Base-by-base conservation (phyloP, 30 jellyfish, hydroid and myxozoan genomes). In the Pseudorhiza aurosa region DNA sequence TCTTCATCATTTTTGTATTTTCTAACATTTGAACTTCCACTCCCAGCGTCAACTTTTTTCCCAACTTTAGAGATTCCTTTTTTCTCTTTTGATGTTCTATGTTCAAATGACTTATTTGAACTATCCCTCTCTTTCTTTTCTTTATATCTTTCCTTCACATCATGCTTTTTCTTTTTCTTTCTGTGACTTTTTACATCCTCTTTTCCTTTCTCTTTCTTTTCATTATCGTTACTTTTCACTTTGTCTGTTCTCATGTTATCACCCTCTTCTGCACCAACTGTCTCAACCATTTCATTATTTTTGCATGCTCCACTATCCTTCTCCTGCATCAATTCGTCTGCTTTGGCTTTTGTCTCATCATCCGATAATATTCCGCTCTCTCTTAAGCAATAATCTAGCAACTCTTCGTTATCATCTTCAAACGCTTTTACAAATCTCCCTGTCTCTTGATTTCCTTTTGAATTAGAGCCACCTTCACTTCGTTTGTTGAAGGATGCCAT, bases 351-450 rank as follows among this genome's bases (percentile, higher is more conserved):
- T 6, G 17, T 21, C 10, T 72, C 72, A 55, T 72, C 86, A 72
- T 72, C 86, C 0, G 86, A n/a, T 5, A 72, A 65, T 24, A 72
- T 28, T 1, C 86, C 86, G 55, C 86, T 72, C 18, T 72, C 86
- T 51, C 36, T 72, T 31, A 72, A 32, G 30, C 86, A 72, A 37
- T 72, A 72, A 53, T 56, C 45, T 24, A 72, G 32, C 21, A 72
- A 49, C 33, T 72, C 86, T 53, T 56, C 72, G 32, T 72, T 57
- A 24, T 72, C 75, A 31, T 72, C 75, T 30, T 72, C 86, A 65
- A 65, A 80, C 33, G 91, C 91, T 18, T 83, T 83, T 10, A 80
- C 91, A 80, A 80, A 80, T 49, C 28, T 33, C 5, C 71, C 37
- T 19, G 35, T 50, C 15, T 44, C 11, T 17, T 55, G 42, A 0